Percentiles rank a stretch among this genome's conserved stretches.
Conservation (phyloP, 1,140 invertebrate genomes). For the Lepidostoma basale region DNA sequence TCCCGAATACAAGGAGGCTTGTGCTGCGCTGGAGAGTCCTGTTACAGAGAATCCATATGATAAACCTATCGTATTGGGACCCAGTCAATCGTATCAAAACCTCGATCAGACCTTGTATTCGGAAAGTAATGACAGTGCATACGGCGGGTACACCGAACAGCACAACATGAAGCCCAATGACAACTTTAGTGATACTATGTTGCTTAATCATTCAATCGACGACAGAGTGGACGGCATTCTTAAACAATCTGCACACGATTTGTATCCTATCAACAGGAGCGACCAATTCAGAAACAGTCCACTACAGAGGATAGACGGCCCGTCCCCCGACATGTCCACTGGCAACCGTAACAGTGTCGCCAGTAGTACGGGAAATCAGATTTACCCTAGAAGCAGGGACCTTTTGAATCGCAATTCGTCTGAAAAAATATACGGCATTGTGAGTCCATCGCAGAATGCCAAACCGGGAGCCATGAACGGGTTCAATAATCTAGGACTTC, state of each 20-base stretch:
- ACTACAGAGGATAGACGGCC: constrained; percentile 35
- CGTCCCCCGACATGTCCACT: constrained; percentile 50
- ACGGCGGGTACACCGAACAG: constrained; percentile 37
- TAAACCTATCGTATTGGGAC: constrained; percentile 55
- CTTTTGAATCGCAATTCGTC: constrained; percentile 17
- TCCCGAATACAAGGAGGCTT: constrained; percentile 47
- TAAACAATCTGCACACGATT: constrained; percentile 37
- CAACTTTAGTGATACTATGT: constrained; percentile 9
- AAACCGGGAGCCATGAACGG: not conserved
- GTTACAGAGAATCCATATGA: constrained; percentile 58
- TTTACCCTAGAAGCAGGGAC: constrained; percentile 20
- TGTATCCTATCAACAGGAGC: constrained; percentile 25
- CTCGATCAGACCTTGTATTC: constrained; percentile 58
- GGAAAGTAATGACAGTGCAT: constrained; percentile 50
- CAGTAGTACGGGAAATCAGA: constrained; percentile 48
- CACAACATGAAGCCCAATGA: constrained; percentile 8
- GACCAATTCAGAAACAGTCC: constrained; percentile 29
- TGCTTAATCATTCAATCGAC: constrained; percentile 25
- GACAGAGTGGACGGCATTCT: constrained; percentile 44
- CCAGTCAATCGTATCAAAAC: constrained; percentile 59
- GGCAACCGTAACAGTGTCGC: constrained; percentile 47
- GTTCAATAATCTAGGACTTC: constrained; percentile 50
- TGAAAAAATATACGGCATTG: constrained; percentile 27
- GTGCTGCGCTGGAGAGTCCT: constrained; percentile 56
- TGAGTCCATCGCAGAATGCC: constrained; percentile 1